Conservation (phyloP, 2,797 vertebrate genomes). For the Chelidonichthys spinosus region DNA sequence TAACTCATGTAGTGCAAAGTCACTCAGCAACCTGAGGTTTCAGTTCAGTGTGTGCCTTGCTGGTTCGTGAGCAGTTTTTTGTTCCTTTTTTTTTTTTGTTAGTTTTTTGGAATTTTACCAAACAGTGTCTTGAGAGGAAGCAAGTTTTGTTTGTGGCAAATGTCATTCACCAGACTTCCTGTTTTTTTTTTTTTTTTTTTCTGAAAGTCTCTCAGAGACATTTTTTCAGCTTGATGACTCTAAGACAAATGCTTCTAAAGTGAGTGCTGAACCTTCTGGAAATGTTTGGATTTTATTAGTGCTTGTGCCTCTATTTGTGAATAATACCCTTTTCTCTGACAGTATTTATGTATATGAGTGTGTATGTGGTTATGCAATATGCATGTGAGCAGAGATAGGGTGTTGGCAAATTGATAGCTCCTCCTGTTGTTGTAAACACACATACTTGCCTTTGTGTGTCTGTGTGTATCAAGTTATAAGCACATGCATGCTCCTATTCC, state of each 20-base stretch:
- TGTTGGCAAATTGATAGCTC: background rate
- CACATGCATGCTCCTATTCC: background rate
- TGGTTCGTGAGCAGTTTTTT: background rate
- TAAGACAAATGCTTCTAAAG: conserved; percentile 21
- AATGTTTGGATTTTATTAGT: background rate
- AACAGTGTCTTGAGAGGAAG: conserved; percentile 59
- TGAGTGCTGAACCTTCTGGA: background rate
- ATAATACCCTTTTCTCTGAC: conserved; percentile 5
- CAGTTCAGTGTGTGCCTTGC: background rate
- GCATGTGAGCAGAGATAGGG: conserved; percentile 1
- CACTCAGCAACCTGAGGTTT: background rate
- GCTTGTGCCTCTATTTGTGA: background rate
- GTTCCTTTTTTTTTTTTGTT: conserved; percentile 20
- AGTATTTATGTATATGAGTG: background rate
- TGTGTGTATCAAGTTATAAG: background rate
- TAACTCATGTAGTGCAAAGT: background rate
- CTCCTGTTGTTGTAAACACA: conserved; percentile 23
- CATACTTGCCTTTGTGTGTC: background rate
- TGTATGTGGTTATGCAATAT: background rate
- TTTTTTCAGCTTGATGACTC: conserved; percentile 19
- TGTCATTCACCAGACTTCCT: conserved; percentile 67
- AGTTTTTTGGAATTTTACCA: conserved; percentile 39
- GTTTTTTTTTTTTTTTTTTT: conserved; percentile 63
- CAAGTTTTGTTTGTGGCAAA: conserved; percentile 52
- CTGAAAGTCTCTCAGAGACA: conserved; percentile 6